phyloP scores from a whole-genome alignment of 2,113 vertebrate species.

The Pelodiscus sinensis region DNA sequence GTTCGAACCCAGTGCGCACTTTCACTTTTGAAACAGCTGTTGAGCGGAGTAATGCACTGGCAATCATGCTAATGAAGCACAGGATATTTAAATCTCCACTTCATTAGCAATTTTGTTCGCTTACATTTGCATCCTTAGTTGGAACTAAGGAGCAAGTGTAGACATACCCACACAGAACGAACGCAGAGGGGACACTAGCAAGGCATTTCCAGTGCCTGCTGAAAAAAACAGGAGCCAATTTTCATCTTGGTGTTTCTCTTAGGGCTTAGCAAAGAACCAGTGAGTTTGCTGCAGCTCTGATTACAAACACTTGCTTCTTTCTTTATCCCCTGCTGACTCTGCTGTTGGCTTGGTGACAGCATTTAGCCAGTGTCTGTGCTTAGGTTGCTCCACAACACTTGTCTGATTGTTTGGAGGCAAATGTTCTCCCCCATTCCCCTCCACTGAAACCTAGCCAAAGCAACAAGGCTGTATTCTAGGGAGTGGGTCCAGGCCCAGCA shows the following conservation, averaged over 20 bases:
- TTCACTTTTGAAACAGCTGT: too few species aligned
- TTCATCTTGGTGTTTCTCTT: slow-evolving; percentile 67
- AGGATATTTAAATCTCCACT: too few species aligned
- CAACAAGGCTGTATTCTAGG: accelerated
- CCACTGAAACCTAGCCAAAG: neutral
- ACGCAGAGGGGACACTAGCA: slow-evolving; percentile 18
- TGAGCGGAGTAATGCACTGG: too few species aligned
- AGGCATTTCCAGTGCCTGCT: slow-evolving; percentile 60
- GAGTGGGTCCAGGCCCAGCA: neutral
- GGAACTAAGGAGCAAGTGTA: too few species aligned
- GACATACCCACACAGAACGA: neutral
- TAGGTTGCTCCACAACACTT: neutral
- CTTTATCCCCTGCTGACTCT: slow-evolving; percentile 26
- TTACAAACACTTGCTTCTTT: slow-evolving; percentile 71
- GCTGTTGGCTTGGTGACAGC: slow-evolving; percentile 63
- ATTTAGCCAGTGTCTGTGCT: neutral
- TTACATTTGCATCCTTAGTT: too few species aligned
- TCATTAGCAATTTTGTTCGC: too few species aligned
- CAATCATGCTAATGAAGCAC: too few species aligned
- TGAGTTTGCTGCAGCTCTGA: slow-evolving; percentile 56
- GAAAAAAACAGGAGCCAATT: slow-evolving; percentile 56
- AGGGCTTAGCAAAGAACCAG: slow-evolving; percentile 66
- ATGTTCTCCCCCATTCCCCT: neutral
- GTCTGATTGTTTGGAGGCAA: neutral
- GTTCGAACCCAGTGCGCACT: too few species aligned